These are phyloP conservation scores for Tineola bisselliella DNA, from an alignment of 2,888 invertebrate genomes.

Conservation along the genomic window DNA sequence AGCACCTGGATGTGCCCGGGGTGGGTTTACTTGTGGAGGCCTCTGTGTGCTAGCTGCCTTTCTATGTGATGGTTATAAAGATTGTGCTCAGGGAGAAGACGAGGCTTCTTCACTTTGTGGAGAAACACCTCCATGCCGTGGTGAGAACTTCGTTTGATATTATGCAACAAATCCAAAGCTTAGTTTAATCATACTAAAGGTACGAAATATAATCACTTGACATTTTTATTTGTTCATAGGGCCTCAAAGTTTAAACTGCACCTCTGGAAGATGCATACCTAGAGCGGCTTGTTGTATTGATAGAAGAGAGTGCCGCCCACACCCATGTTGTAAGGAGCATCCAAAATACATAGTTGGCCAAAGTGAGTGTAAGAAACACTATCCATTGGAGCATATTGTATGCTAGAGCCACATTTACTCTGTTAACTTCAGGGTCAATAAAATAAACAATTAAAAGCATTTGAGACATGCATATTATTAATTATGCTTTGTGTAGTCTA, in stretches of 20 bases:
- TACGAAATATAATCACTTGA: too few species aligned
- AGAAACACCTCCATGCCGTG: constrained; percentile 29
- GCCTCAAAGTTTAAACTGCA: constrained; percentile 57
- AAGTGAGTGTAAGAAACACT: background rate
- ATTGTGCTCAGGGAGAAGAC: constrained; percentile 45
- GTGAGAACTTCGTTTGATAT: constrained; percentile 26
- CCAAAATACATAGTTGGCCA: constrained; percentile 15
- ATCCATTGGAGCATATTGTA: background rate
- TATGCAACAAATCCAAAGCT: background rate
- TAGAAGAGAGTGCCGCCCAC: constrained; percentile 36
- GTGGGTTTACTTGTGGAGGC: constrained; percentile 46
- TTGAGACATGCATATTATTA: too few species aligned
- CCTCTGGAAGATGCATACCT: constrained; percentile 63
- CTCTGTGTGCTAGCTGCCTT: constrained; percentile 49
- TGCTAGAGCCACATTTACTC: too few species aligned
- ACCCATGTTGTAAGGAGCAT: constrained; percentile 49
- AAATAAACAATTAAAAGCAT: too few species aligned
- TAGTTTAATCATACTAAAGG: too few species aligned
- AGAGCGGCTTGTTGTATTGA: constrained; percentile 60
- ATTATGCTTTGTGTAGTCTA: too few species aligned
- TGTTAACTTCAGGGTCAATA: too few species aligned
- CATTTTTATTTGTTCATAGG: constrained; percentile 23
- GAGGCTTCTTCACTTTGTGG: constrained; percentile 38
- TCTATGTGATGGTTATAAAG: constrained; percentile 51
- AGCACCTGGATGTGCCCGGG: constrained; percentile 32